These are phyloP conservation scores for Hirudinaria manillensis DNA, from an alignment of 2,888 invertebrate genomes.

Conservation along the genomic window DNA sequence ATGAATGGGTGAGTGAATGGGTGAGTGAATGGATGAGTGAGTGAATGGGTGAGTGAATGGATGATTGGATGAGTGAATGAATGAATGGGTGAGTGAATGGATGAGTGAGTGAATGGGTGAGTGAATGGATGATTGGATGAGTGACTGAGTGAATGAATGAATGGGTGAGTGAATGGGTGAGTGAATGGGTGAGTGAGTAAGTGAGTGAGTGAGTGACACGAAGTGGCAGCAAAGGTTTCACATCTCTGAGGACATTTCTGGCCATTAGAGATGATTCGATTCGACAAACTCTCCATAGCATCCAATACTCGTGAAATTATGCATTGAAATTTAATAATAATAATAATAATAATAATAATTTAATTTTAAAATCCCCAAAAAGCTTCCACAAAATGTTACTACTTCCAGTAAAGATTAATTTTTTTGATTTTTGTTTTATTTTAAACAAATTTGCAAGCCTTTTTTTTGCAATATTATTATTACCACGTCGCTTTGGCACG, in stretches of 20 bases:
- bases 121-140: constrained; percentile 1
- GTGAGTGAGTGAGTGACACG: constrained; percentile 6
- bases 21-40: constrained; percentile 4
- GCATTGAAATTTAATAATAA: neutral
- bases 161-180: constrained; percentile 15
- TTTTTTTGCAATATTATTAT: no score
- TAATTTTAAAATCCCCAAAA: neutral
- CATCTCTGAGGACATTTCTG: neutral
- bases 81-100: constrained; percentile 3
- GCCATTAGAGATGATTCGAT: constrained; percentile 14
- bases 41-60: constrained; percentile 6
- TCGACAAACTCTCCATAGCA: no score
- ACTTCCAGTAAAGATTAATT: no score
- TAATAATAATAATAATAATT: neutral
- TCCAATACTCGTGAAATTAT: neutral
- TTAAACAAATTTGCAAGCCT: no score
- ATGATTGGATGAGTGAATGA: neutral
- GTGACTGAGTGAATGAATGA: constrained; percentile 16
- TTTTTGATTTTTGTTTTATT: no score
- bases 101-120: constrained; percentile 15
- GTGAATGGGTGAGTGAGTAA: constrained; percentile 16
- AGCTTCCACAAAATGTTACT: neutral
- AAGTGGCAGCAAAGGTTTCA: constrained; percentile 7
- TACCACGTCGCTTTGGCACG: no score
- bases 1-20: constrained; percentile 17